phyloP scores from a whole-genome alignment of 2,888 invertebrate species.

The Anticlea derivata region DNA sequence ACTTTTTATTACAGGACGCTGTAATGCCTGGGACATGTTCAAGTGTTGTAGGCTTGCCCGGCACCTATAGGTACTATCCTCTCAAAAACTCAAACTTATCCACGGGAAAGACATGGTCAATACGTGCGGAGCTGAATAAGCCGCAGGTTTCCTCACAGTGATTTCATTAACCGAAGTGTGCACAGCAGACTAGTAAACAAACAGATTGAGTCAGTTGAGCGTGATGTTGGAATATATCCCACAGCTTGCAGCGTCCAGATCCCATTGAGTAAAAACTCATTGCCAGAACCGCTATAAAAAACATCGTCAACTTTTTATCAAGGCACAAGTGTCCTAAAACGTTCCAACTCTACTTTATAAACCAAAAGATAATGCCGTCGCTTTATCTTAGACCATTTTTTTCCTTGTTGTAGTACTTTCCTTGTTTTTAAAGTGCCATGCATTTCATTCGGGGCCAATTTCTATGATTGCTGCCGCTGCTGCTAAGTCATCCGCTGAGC shows the following conservation, averaged over 20 bases:
- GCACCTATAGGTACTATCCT: no score
- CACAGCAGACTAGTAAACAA: no score
- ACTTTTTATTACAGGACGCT: no score
- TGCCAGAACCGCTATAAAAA: background rate
- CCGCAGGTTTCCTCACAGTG: no score
- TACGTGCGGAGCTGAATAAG: no score
- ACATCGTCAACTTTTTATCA: background rate
- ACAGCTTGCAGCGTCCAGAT: background rate
- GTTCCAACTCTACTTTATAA: slow-evolving; percentile 9
- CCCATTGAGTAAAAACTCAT: background rate
- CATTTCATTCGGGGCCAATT: slow-evolving; percentile 16
- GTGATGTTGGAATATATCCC: no score
- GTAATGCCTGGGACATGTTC: no score
- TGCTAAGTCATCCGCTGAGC: slow-evolving; percentile 1
- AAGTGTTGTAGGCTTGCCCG: no score
- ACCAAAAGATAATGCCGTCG: slow-evolving; percentile 1
- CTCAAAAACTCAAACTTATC: no score
- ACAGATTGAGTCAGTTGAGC: no score
- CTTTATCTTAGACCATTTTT: slow-evolving; percentile 2
- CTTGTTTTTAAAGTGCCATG: slow-evolving; percentile 8
- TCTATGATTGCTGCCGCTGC: slow-evolving; percentile 6
- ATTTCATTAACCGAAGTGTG: no score
- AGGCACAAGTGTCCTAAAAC: background rate
- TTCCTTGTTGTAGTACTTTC: background rate
- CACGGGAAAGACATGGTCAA: no score